A percentile compares a stretch with the other conserved stretches of the same genome.
phyloP scores from a whole-genome alignment of 2,113 vertebrate species.

The Leucoraja erinaceus region DNA sequence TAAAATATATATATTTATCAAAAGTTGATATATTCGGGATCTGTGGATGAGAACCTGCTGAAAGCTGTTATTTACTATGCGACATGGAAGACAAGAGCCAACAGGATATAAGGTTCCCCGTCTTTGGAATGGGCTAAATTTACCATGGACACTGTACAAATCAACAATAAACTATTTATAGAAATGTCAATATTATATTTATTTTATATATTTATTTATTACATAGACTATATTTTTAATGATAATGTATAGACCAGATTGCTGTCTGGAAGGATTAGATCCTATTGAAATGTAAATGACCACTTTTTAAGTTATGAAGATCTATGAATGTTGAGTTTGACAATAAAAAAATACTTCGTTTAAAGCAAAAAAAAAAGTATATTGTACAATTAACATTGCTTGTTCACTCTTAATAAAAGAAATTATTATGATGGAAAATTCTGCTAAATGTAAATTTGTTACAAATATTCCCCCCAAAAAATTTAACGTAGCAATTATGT shows the following conservation, averaged over 20 bases:
- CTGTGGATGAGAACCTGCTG: constrained; percentile 44
- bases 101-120: constrained; percentile 62
- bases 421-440: constrained; percentile 43
- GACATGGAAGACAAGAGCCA: constrained; percentile 51
- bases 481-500: background rate
- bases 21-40: constrained; percentile 37
- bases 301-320: constrained; percentile 59
- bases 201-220: constrained; percentile 99
- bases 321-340: constrained; percentile 60
- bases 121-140: constrained; percentile 70
- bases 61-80: constrained; percentile 46
- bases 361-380: constrained; percentile 27
- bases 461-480: background rate
- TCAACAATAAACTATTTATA: constrained; percentile 92
- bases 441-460: constrained; percentile 81
- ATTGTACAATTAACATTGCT: constrained; percentile 38
- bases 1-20: constrained; percentile 45
- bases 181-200: constrained; percentile 95
- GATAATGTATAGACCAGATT: constrained; percentile 70
- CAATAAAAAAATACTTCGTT: constrained; percentile 32
- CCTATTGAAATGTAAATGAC: constrained; percentile 61
- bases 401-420: constrained; percentile 43
- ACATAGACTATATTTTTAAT: constrained; percentile 79
- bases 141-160: constrained; percentile 87
- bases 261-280: constrained; percentile 66